These are phyloP conservation scores for Helicoverpa assulta DNA, from an alignment of 2,888 invertebrate genomes.

Conservation along the genomic window DNA sequence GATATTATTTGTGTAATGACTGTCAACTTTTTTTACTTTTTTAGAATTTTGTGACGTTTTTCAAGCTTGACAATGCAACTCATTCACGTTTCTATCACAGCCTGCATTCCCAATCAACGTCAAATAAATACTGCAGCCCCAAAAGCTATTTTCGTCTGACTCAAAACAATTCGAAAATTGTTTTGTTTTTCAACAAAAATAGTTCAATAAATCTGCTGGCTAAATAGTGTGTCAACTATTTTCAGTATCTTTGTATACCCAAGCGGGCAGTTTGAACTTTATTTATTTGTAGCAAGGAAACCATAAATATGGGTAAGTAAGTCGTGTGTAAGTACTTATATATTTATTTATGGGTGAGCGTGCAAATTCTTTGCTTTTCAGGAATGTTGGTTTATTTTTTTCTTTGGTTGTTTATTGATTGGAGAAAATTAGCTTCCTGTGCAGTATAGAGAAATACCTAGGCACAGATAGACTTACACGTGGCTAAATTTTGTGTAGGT, in stretches of 20 bases:
- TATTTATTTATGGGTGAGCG: background rate
- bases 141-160: constrained; percentile 25
- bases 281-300: constrained; percentile 18
- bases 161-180: constrained; percentile 39
- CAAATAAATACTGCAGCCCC: constrained; percentile 13
- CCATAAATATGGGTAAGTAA: constrained; percentile 28
- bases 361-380: background rate
- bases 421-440: too few relatives aligned
- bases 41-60: too few relatives aligned
- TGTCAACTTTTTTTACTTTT: too few relatives aligned
- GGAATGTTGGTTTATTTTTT: background rate
- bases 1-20: too few relatives aligned
- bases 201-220: constrained; percentile 45
- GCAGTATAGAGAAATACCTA: too few relatives aligned
- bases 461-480: too few relatives aligned
- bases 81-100: constrained; percentile 10
- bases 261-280: constrained; percentile 19
- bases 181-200: constrained; percentile 52
- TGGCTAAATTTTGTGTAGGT: too few relatives aligned
- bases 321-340: background rate
- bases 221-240: constrained; percentile 46
- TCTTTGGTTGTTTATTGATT: background rate
- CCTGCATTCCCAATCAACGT: constrained; percentile 6
- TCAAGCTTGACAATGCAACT: too few relatives aligned
- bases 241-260: constrained; percentile 34